phyloP scores from a whole-genome alignment of 2,113 vertebrate species.

The Ancistrus triradiatus region DNA sequence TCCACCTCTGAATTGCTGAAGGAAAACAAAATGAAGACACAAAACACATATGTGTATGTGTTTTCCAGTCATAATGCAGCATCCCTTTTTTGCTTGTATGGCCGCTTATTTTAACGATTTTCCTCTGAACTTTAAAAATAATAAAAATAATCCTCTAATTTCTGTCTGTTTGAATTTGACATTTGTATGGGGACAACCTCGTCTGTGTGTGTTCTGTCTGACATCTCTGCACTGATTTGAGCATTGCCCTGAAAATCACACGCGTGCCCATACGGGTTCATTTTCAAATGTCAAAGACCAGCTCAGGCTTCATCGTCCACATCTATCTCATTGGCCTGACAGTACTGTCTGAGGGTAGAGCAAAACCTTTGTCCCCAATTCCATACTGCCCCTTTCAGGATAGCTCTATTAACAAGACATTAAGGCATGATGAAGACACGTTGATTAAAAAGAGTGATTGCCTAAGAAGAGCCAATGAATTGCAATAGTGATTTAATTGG shows the following conservation, averaged over 20 bases:
- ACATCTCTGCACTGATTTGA: constrained; percentile 4
- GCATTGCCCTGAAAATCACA: constrained; percentile 28
- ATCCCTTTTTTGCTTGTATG: too few relatives aligned
- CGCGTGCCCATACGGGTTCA: constrained; percentile 29
- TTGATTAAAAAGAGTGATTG: constrained; percentile 36
- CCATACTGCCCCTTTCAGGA: constrained; percentile 2
- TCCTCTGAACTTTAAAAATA: too few relatives aligned
- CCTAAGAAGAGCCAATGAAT: constrained; percentile 26
- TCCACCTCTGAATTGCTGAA: too few relatives aligned
- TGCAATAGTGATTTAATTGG: constrained; percentile 27
- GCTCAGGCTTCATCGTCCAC: constrained; percentile 31
- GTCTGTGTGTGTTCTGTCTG: constrained; percentile 36
- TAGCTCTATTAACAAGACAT: constrained; percentile 3
- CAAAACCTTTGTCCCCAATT: constrained; percentile 8
- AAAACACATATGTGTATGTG: too few relatives aligned
- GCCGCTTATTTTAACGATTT: too few relatives aligned
- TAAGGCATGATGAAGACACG: constrained; percentile 26
- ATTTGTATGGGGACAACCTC: constrained; percentile 34
- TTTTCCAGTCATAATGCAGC: too few relatives aligned
- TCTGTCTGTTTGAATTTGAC: constrained; percentile 9
- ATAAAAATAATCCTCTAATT: constrained; percentile 34
- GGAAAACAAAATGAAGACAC: too few relatives aligned
- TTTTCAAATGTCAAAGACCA: constrained; percentile 50
- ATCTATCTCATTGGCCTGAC: constrained; percentile 30
- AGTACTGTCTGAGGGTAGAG: not conserved